Base-by-base conservation (phyloP, 1,140 invertebrate species). In the Diorhabda elongata region DNA sequence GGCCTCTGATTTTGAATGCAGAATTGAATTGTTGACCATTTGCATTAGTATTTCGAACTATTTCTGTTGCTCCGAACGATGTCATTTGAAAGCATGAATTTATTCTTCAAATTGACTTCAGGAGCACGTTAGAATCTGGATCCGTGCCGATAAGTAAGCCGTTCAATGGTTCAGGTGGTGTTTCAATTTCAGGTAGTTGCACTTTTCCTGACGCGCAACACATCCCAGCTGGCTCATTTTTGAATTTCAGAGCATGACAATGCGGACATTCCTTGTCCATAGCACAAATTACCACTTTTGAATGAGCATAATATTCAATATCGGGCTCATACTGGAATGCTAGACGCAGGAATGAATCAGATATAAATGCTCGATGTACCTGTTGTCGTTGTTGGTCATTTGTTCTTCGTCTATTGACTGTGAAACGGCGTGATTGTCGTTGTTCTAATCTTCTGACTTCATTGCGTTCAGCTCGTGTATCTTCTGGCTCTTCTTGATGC, bases 361-460 rank as follows among this genome's bases (percentile, higher is more conserved):
- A 73, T 77, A 66, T 77, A 77, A 79, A 77, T 80, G 70, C 71
- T 74, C 78, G 77, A 71, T 76, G 75, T 72, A 70, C 75, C 64
- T 70, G 74, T 74, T 80, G 77, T 66, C 74, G 76, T 74, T 79
- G 74, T 78, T 75, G 76, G 61, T 79, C 75, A 74, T 56, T 75
- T 78, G 58, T 66, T 79, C 75, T 75, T 26, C 69, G 69, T 71
- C 62, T 73, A 26, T 66, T 69, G n/a, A 73, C 73, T 70, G 43
- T 61, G 71, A 74, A 74, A 4, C 71, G 58, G 68, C 26, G 70
- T 62, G 70, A 58, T 74, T 74, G 2, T 74, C 68, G 0, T 70
- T 62, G 73, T 72, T 74, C 70, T 68, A 72, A 70, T 72, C 58
- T 2, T 70, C 41, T 70, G 2, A 44, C 2, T 70, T 71, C n/a